Conservation (phyloP, 2,113 vertebrate genomes). For the Ophiodon elongatus region DNA sequence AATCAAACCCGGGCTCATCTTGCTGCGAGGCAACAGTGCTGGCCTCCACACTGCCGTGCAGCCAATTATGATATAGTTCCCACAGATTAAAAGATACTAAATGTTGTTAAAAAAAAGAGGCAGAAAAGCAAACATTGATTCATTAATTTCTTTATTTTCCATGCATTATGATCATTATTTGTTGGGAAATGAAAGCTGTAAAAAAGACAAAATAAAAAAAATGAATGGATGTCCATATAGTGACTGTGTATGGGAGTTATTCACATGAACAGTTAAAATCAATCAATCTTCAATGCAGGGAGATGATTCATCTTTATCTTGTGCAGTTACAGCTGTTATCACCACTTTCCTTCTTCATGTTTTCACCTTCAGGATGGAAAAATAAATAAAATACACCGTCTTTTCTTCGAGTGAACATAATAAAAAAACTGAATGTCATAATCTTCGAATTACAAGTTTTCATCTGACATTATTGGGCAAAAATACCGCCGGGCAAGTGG, state of each 20-base stretch:
- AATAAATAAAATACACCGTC: too few relatives aligned
- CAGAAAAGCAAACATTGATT: neutral
- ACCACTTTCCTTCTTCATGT: neutral
- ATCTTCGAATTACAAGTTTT: neutral
- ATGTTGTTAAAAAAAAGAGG: too few relatives aligned
- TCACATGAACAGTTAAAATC: neutral
- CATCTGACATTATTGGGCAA: neutral
- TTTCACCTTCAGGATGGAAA: neutral
- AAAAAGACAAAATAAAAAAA: neutral
- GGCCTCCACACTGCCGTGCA: too few relatives aligned
- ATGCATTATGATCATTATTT: too few relatives aligned
- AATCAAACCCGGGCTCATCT: too few relatives aligned
- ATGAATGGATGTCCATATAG: neutral
- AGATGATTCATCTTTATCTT: neutral
- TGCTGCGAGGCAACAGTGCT: too few relatives aligned
- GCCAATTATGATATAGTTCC: too few relatives aligned
- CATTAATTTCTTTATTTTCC: too few relatives aligned
- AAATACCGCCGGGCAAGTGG: neutral
- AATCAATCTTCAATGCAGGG: neutral
- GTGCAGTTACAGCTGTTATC: neutral
- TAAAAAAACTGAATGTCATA: constrained; percentile 8
- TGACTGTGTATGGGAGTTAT: neutral
- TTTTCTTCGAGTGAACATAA: neutral
- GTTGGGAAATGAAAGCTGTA: neutral
- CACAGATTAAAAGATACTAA: too few relatives aligned